Base-by-base conservation (phyloP, 2,888 invertebrate genomes). In the Papilio demoleus region DNA sequence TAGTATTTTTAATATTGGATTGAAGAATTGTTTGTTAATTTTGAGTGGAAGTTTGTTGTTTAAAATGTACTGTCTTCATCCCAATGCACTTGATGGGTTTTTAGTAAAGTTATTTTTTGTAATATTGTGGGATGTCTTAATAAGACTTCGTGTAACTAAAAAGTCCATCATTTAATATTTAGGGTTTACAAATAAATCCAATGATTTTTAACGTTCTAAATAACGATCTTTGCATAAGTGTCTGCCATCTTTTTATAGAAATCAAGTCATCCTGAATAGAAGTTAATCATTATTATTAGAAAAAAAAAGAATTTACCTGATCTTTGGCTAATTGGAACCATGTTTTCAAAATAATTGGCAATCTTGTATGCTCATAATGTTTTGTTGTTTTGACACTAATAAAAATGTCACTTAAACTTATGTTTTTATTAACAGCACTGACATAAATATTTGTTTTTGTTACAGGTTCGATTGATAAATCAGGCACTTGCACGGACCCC, bases 351-450 rank as follows among this genome's bases (percentile, higher is more conserved):
- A 99, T 96, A 73, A 97, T 94, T 66, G 96, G 96, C 81, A 99
- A 88, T 79, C 99, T 94, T 64, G 95, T 95, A 75, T 94, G 93
- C 86, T 99, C 98, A 91, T 97, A 98, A 89, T 95, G 95, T 85
- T 95, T 95, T 68, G 98, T 97, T 72, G 99, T 98, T 93, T 99
- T 99, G 67, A 99, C 98, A 93, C 97, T 97, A 87, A 99, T 97
- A 90, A 98, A 98, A 81, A 99, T 94, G 91, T 98, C 98, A 89
- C 96, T 94, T 78, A 97, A 91, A 77, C 94, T 94, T 75, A 96
- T 95, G 74, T 95, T 94, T 74, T 90, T 93, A 73, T 77, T 88
- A 68, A 85, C 85, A 77, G 81, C 84, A 86, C 83, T 87, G 65
- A 89, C 87, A 77, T 83, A 78, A 70, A 87, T 78, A 76, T 76